Evolutionary conservation across 2,888 invertebrate genomes (phyloP), one percentile per base, ranked within the genome.

Genomic region (Deilephila porcellus): DNA sequence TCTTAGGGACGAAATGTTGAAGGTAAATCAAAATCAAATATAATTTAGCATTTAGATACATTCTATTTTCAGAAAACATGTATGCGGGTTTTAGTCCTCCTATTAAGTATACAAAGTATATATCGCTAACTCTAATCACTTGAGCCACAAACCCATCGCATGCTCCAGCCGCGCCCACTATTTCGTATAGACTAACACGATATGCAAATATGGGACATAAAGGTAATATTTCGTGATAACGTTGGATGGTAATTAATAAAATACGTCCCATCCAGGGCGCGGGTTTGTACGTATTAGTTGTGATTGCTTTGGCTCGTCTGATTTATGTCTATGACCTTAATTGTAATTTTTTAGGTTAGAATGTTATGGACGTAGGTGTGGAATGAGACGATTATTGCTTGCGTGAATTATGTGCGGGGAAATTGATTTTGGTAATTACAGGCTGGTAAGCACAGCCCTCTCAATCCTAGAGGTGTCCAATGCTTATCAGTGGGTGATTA

Each of bases 181-280:
- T 85, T 86, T 82, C 86, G 87, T 90, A 90, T 90, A 90, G 89
- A 86, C 87, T 83, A 88, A 88, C 91, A 91, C 91, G 91, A 91
- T 93, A 94, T 94, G 94, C 94, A 93, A 94, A 94, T 94, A 93
- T 91, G 89, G 86, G 85, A 90, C 91, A 92, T 93, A 93, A 93
- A 92, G 87, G 91, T 92, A 92, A 93, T 93, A 93, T 93, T 90
- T 93, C 93, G 93, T 94, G 93, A 93, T 94, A 93, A 87, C 77
- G 74, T 83, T 82, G 82, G 83, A 75, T 80, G 79, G 93, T 94
- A 93, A 94, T 94, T 94, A 94, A 94, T 93, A 94, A 93, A 93
- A 93, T 93, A 93, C 91, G 92, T 91, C 89, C 90, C 90, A 88
- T 90, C 86, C 83, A 85, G 89, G 86, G 91, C 91, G 91, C 84